A percentile compares a stretch with the other conserved stretches of the same genome.
phyloP scores from a whole-genome alignment of 2,797 vertebrate species.

The Sebastes variabilis region DNA sequence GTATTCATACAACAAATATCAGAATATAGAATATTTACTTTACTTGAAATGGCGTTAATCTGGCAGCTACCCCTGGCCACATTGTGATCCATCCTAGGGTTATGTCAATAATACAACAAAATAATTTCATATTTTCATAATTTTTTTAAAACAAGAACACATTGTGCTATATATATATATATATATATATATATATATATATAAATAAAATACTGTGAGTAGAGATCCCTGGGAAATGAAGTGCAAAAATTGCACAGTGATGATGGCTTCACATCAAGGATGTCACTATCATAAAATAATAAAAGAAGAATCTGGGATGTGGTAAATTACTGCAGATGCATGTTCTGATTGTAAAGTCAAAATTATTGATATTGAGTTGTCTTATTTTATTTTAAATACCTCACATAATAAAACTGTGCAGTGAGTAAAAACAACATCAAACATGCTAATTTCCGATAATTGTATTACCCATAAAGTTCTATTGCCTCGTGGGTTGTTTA shows the following conservation, averaged over 20 bases:
- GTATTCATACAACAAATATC: constrained; percentile 61
- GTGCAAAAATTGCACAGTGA: background rate
- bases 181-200: too few species aligned
- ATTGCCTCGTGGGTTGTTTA: background rate
- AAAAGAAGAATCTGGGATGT: background rate
- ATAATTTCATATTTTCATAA: constrained; percentile 60
- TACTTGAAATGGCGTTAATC: constrained; percentile 60
- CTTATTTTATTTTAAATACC: too few species aligned
- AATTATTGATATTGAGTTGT: background rate
- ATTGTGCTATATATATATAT: constrained; percentile 35
- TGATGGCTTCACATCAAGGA: background rate
- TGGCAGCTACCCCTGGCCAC: constrained; percentile 56
- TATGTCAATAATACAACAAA: constrained; percentile 61
- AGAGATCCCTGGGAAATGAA: background rate
- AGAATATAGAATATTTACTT: constrained; percentile 65
- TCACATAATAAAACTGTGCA: background rate
- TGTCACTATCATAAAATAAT: background rate
- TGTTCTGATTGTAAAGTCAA: background rate
- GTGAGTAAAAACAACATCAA: background rate
- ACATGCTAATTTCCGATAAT: background rate
- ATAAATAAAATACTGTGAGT: background rate
- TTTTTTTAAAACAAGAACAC: constrained; percentile 45
- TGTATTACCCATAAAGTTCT: background rate
- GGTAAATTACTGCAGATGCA: background rate
- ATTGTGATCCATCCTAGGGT: constrained; percentile 36